Percentiles rank a stretch among this genome's conserved stretches.
These are phyloP conservation scores for Dendroctonus valens DNA, from an alignment of 1,140 invertebrate species.

Conservation along the genomic window DNA sequence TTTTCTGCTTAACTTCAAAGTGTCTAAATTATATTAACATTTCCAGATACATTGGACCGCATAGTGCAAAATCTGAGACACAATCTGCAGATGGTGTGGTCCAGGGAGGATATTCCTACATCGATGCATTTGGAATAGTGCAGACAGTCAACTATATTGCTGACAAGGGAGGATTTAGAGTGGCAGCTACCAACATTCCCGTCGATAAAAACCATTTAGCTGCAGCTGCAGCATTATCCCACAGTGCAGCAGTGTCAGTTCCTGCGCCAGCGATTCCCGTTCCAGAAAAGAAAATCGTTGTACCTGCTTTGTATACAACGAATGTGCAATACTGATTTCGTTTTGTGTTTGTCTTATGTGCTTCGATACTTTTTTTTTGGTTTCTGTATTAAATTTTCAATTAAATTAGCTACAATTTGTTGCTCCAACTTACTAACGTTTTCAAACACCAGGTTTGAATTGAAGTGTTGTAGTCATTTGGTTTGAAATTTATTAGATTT, in stretches of 20 bases:
- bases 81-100: constrained; percentile 65
- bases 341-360: background rate
- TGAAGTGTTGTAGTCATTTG: no score
- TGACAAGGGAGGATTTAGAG: constrained; percentile 65
- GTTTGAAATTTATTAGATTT: no score
- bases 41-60: constrained; percentile 67
- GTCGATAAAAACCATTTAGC: constrained; percentile 29
- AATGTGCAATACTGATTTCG: constrained; percentile 28
- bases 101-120: constrained; percentile 67
- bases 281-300: constrained; percentile 20
- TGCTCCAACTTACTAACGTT: no score
- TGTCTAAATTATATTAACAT: constrained; percentile 2
- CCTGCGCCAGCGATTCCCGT: background rate
- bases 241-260: background rate
- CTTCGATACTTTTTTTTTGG: no score
- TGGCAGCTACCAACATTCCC: constrained; percentile 62
- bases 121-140: constrained; percentile 66
- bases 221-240: constrained; percentile 9
- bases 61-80: constrained; percentile 64
- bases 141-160: constrained; percentile 67
- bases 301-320: constrained; percentile 27
- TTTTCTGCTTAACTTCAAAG: background rate
- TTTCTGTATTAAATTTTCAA: no score
- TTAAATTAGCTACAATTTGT: no score
- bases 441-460: no score